Percentiles rank a stretch among this genome's conserved stretches.
These are phyloP conservation scores for Oopsacas minuta DNA, from an alignment of 37 sponge, comb jelly and placozoan genomes.

Conservation along the genomic window DNA sequence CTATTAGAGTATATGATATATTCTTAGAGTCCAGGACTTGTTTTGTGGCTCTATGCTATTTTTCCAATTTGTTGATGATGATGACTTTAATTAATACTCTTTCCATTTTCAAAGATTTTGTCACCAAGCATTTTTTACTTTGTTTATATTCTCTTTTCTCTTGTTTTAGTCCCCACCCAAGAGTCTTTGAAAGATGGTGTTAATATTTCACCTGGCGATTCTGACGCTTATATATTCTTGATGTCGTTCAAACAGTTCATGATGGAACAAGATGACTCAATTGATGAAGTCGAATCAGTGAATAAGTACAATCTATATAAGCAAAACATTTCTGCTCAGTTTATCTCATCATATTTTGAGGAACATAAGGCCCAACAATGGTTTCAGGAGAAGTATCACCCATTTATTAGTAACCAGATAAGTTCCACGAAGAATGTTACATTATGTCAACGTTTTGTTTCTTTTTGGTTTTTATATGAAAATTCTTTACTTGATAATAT, in stretches of 20 bases:
- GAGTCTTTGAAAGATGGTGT: too few species aligned
- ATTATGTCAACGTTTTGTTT: not conserved
- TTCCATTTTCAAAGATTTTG: too few species aligned
- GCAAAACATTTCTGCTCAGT: conserved; percentile 58
- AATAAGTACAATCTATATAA: conserved; percentile 78
- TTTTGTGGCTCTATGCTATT: too few species aligned
- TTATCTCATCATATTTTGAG: conserved; percentile 72
- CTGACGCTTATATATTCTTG: conserved; percentile 20
- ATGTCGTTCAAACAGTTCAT: conserved; percentile 84
- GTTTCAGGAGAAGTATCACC: conserved; percentile 32
- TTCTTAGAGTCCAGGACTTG: too few species aligned
- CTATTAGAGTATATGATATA: too few species aligned
- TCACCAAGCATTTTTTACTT: too few species aligned
- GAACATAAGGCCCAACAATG: conserved; percentile 95
- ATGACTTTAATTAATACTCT: too few species aligned
- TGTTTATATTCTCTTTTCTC: too few species aligned
- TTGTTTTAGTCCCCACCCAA: too few species aligned
- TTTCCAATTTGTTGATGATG: too few species aligned
- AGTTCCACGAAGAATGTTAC: not conserved
- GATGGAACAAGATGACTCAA: conserved; percentile 53
- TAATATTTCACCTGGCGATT: too few species aligned
- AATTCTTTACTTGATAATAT: not conserved
- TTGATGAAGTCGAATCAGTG: conserved; percentile 74
- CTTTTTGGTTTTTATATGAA: not conserved
- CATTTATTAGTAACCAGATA: not conserved